These are phyloP conservation scores for Hermetia illucens DNA, from an alignment of 1,140 invertebrate genomes.

Conservation along the genomic window DNA sequence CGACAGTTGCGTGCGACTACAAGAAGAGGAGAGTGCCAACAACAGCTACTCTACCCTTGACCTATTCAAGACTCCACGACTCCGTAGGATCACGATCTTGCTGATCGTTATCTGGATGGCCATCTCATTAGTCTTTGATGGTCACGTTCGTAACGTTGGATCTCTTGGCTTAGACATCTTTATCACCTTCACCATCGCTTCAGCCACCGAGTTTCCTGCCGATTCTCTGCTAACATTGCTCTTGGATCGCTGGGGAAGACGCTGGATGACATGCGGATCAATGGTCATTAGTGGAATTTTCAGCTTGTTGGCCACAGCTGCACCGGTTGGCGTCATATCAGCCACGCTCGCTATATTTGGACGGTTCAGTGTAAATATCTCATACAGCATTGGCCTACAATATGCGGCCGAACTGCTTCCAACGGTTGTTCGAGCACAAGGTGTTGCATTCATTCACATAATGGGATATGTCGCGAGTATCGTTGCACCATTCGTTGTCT, in stretches of 20 bases:
- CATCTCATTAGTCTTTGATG: constrained; percentile 73
- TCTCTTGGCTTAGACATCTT: constrained; percentile 67
- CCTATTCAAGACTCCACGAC: constrained; percentile 56
- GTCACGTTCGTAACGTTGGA: constrained; percentile 70
- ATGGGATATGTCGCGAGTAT: constrained; percentile 74
- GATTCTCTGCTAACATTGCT: constrained; percentile 66
- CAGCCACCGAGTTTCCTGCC: constrained; percentile 55
- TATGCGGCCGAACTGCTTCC: constrained; percentile 77
- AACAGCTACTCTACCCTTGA: constrained; percentile 61
- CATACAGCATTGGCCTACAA: constrained; percentile 78
- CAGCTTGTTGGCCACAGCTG: constrained; percentile 55
- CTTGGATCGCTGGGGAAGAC: constrained; percentile 64
- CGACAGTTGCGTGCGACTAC: constrained; percentile 16
- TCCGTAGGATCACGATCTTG: constrained; percentile 55
- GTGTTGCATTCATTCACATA: constrained; percentile 69
- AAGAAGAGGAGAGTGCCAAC: constrained; percentile 50
- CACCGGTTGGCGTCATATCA: constrained; percentile 49
- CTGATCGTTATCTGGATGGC: constrained; percentile 74
- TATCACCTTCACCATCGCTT: constrained; percentile 68
- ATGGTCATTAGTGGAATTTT: constrained; percentile 67
- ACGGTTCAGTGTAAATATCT: constrained; percentile 70
- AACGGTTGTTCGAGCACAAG: constrained; percentile 72
- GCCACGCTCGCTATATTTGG: constrained; percentile 60
- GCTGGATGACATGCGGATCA: constrained; percentile 68
- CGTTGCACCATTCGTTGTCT: constrained; percentile 67